Percentiles rank a stretch among this genome's conserved stretches.
Conservation (phyloP, 2,113 vertebrate genomes). For the Clarias macrocephalus region DNA sequence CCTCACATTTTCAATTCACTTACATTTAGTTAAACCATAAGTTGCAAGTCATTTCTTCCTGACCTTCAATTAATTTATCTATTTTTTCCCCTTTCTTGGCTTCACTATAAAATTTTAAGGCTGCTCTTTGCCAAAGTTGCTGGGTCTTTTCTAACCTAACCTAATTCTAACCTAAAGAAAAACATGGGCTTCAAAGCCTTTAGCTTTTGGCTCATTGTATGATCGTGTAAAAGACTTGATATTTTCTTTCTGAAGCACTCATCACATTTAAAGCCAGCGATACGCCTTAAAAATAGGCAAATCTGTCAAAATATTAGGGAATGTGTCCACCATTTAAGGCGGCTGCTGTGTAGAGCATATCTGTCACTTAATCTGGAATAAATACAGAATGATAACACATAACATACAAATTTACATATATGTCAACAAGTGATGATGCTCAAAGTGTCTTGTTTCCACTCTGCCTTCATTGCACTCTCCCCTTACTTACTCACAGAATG, state of each 20-base stretch:
- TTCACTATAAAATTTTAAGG: conserved; percentile 28
- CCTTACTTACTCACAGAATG: neutral
- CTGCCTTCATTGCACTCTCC: neutral
- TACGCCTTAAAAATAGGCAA: conserved; percentile 36
- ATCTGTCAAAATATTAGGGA: conserved; percentile 30
- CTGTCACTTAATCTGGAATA: neutral
- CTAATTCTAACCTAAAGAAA: conserved; percentile 32
- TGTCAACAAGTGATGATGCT: neutral
- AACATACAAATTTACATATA: conserved; percentile 45
- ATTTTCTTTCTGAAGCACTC: conserved; percentile 37
- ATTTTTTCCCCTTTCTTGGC: conserved; percentile 26
- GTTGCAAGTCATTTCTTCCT: neutral
- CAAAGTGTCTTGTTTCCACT: conserved; percentile 41
- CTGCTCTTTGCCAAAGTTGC: conserved; percentile 46
- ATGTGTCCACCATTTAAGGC: conserved; percentile 21
- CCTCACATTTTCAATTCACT: neutral
- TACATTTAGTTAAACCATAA: neutral
- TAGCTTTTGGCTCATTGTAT: conserved; percentile 22
- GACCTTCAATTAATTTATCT: neutral
- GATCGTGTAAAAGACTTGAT: conserved; percentile 31
- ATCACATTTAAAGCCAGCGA: conserved; percentile 49
- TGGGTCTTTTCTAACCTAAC: conserved; percentile 46
- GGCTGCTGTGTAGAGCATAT: neutral
- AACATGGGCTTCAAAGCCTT: conserved; percentile 27
- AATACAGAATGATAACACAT: conserved; percentile 19